A percentile compares a stretch with the other conserved stretches of the same genome.
phyloP scores from a whole-genome alignment of 1,140 invertebrate genomes.

The Drusus annulatus region DNA sequence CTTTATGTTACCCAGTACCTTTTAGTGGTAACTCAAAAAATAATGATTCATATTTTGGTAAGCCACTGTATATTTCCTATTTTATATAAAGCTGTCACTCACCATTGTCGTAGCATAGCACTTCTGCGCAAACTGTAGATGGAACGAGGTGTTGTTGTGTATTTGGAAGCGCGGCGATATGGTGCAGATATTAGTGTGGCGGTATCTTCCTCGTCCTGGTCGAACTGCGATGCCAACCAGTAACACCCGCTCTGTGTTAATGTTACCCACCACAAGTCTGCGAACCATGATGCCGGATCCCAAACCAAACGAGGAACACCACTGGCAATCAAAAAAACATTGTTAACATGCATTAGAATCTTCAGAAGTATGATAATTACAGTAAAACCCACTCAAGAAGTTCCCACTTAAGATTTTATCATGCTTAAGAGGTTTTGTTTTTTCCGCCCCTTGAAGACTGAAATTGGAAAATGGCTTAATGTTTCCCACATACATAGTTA shows the following conservation, averaged over 20 bases:
- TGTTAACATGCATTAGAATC: no score
- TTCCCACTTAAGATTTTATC: no score
- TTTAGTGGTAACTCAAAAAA: no score
- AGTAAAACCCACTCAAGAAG: no score
- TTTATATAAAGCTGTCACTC: slow-evolving; percentile 54
- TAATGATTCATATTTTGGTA: no score
- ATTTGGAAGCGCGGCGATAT: slow-evolving; percentile 94
- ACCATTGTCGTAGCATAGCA: slow-evolving; percentile 78
- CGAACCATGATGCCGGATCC: slow-evolving; percentile 82
- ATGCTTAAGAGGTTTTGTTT: no score
- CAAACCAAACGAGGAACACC: slow-evolving; percentile 88
- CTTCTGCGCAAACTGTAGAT: slow-evolving; percentile 90
- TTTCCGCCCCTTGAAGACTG: no score
- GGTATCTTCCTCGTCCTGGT: slow-evolving; percentile 88
- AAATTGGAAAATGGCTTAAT: no score
- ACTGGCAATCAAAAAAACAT: slow-evolving; percentile 66
- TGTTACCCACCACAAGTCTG: slow-evolving; percentile 62
- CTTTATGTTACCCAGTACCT: no score
- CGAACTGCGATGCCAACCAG: slow-evolving; percentile 91
- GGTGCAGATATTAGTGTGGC: slow-evolving; percentile 92
- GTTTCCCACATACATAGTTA: no score
- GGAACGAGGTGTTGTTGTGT: slow-evolving; percentile 89
- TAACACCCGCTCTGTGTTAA: slow-evolving; percentile 79
- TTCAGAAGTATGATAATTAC: no score
- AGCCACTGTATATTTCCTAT: no score